Evolutionary conservation across 2,888 invertebrate genomes (phyloP).

Genomic region (Leptopilina myrica): DNA sequence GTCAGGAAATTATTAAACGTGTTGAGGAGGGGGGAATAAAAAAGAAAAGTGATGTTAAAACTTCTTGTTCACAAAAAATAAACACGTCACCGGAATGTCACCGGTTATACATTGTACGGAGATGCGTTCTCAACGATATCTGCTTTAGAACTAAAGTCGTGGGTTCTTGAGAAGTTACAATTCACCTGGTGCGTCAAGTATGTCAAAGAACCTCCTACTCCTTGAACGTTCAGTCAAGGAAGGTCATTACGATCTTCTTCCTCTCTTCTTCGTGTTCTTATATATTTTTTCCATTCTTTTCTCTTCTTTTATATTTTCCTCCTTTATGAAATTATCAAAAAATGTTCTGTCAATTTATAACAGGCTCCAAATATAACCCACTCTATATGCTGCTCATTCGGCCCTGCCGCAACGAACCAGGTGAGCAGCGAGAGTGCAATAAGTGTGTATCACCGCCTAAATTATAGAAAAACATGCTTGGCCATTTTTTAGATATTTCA

Average conservation of each 20-base stretch:
- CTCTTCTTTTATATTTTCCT: too few relatives aligned
- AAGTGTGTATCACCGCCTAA: too few relatives aligned
- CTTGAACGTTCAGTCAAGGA: constrained; percentile 67
- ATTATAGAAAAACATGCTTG: too few relatives aligned
- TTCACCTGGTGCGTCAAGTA: constrained; percentile 74
- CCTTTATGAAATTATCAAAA: too few relatives aligned
- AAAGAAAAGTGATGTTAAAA: background rate
- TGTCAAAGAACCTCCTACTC: constrained; percentile 76
- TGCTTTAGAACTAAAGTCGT: constrained; percentile 71
- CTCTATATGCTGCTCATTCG: too few relatives aligned
- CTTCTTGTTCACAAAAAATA: background rate
- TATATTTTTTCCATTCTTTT: constrained; percentile 18
- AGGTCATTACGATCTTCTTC: constrained; percentile 74
- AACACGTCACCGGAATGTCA: constrained; percentile 51
- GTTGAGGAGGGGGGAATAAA: background rate
- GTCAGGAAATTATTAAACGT: constrained; percentile 5
- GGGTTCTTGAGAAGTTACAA: constrained; percentile 67
- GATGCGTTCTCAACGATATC: constrained; percentile 72
- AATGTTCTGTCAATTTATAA: too few relatives aligned
- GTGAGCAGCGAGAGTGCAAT: too few relatives aligned
- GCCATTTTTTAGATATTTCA: too few relatives aligned
- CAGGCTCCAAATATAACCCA: too few relatives aligned
- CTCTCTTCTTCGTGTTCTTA: constrained; percentile 41
- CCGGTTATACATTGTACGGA: constrained; percentile 56
- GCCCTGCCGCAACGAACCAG: too few relatives aligned